phyloP scores from a whole-genome alignment of 2,113 vertebrate species.

The Nycticryphes semicollaris region DNA sequence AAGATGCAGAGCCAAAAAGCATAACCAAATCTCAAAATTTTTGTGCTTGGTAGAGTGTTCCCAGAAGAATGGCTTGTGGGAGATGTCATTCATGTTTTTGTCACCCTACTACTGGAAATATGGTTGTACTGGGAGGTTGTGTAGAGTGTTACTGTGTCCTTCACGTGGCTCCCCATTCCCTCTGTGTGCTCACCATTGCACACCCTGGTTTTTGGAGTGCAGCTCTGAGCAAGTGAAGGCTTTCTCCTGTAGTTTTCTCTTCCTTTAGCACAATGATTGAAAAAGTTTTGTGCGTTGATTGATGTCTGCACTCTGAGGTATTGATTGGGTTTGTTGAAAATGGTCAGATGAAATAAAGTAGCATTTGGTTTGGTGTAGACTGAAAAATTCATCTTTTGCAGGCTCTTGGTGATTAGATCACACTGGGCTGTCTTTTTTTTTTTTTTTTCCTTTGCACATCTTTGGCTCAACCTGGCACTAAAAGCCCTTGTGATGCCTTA shows the following conservation, averaged over 20 bases:
- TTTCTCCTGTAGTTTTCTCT: not conserved
- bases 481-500: not conserved
- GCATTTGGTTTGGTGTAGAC: slow-evolving; percentile 1
- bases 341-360: slow-evolving; percentile 43
- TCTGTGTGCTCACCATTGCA: not conserved
- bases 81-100: not conserved
- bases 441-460: not conserved
- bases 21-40: not conserved
- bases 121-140: not conserved
- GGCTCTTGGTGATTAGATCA: not conserved
- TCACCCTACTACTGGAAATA: not conserved
- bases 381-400: slow-evolving; percentile 41
- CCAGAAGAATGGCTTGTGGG: not conserved
- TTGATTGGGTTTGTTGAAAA: slow-evolving; percentile 39
- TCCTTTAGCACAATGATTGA: not conserved
- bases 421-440: too few relatives aligned
- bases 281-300: slow-evolving; percentile 15
- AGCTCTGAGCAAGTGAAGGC: not conserved
- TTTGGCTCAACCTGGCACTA: not conserved
- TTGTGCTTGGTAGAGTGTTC: not conserved
- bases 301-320: slow-evolving; percentile 30
- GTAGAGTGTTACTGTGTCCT: not conserved
- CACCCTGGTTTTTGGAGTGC: not conserved
- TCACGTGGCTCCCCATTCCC: fast-evolving
- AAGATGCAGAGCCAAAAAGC: not conserved